phyloP scores from a whole-genome alignment of 2,888 invertebrate genomes.

The Drosophila cognata region DNA sequence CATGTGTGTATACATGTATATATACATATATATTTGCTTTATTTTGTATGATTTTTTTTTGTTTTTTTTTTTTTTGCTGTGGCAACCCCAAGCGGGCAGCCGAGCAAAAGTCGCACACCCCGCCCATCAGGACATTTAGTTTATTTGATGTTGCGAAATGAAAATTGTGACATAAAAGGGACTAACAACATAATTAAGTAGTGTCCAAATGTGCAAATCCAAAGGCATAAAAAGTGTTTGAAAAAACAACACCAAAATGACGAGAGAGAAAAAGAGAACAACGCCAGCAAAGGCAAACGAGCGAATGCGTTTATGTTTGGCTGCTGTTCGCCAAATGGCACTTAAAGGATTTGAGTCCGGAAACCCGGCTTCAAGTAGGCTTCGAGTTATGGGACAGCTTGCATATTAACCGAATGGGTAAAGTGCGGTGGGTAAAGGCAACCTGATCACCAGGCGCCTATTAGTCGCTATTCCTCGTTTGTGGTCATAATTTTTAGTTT shows the following conservation, averaged over 20 bases:
- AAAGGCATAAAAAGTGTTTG: constrained; percentile 72
- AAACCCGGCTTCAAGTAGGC: constrained; percentile 56
- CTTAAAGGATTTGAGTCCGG: constrained; percentile 71
- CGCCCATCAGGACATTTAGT: constrained; percentile 65
- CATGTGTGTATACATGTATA: not conserved
- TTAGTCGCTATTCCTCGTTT: constrained; percentile 47
- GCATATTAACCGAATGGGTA: constrained; percentile 31
- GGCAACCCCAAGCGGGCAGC: constrained; percentile 11
- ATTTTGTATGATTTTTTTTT: constrained; percentile 1
- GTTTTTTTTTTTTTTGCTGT: not conserved
- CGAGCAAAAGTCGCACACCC: constrained; percentile 23
- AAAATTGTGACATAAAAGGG: constrained; percentile 81
- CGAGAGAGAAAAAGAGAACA: not conserved
- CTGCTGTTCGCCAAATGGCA: constrained; percentile 63
- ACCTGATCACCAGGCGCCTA: constrained; percentile 45
- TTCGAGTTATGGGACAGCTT: constrained; percentile 45
- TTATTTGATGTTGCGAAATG: constrained; percentile 79
- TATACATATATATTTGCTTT: constrained; percentile 5
- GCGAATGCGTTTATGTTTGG: constrained; percentile 52
- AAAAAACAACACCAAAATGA: constrained; percentile 31
- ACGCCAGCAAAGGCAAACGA: constrained; percentile 22
- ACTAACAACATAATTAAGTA: constrained; percentile 81
- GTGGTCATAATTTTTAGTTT: constrained; percentile 60
- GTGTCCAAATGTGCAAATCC: constrained; percentile 79
- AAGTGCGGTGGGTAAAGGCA: constrained; percentile 8